Evolutionary conservation across 1,140 invertebrate species (phyloP).

Genomic region (Neodiprion virginianus): DNA sequence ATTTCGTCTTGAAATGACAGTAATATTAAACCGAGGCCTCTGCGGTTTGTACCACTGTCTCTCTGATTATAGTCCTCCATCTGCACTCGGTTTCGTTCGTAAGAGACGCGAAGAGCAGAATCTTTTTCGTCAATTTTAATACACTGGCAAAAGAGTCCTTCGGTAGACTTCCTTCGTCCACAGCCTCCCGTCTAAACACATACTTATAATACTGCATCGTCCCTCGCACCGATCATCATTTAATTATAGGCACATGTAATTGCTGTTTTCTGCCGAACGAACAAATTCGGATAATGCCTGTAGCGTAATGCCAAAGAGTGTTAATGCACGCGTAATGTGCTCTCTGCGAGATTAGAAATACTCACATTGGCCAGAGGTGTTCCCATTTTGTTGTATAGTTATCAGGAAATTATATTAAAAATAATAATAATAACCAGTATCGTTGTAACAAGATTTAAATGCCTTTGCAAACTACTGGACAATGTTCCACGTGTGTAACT

Average conservation of each 20-base stretch:
- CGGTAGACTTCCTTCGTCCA: not conserved
- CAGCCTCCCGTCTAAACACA: too few relatives aligned
- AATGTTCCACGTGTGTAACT: too few relatives aligned
- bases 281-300: too few relatives aligned
- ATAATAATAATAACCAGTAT: too few relatives aligned
- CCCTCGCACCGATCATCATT: not conserved
- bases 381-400: too few relatives aligned
- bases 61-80: not conserved
- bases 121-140: not conserved
- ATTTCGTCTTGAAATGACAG: not conserved
- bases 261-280: not conserved
- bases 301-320: too few relatives aligned
- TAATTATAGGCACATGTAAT: not conserved
- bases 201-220: not conserved
- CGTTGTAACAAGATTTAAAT: too few relatives aligned
- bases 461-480: too few relatives aligned
- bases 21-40: not conserved
- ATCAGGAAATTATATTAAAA: too few relatives aligned
- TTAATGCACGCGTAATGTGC: too few relatives aligned
- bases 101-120: not conserved
- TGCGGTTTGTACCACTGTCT: slow-evolving; percentile 2
- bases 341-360: too few relatives aligned
- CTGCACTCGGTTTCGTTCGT: not conserved
- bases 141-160: not conserved
- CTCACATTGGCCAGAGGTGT: too few relatives aligned